These are phyloP conservation scores for Incurvaria masculella DNA, from an alignment of 2,888 invertebrate genomes.

Conservation along the genomic window DNA sequence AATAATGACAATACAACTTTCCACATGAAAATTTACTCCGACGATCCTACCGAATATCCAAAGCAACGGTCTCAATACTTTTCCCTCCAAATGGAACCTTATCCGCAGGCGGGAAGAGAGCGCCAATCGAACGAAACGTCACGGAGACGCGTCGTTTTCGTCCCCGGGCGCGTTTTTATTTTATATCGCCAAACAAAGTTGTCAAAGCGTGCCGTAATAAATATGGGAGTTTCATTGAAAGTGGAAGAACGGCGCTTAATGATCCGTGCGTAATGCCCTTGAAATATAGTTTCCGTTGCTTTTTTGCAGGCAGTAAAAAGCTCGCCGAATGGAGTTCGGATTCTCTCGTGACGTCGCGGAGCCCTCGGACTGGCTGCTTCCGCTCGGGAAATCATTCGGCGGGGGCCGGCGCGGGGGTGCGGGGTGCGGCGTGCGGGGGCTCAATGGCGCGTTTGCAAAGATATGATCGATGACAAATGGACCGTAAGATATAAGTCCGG, in stretches of 20 bases:
- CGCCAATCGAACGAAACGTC: too few relatives aligned
- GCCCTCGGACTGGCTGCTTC: background rate
- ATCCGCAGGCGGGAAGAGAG: too few relatives aligned
- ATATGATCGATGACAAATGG: too few relatives aligned
- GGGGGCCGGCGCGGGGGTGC: background rate
- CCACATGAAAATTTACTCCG: constrained; percentile 28
- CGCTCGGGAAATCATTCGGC: background rate
- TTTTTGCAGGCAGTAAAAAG: constrained; percentile 43
- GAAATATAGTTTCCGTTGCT: constrained; percentile 46
- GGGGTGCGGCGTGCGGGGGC: too few relatives aligned
- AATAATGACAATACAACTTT: constrained; percentile 41
- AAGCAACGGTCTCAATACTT: too few relatives aligned
- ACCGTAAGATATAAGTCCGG: too few relatives aligned
- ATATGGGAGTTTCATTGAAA: constrained; percentile 36
- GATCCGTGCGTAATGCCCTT: constrained; percentile 46
- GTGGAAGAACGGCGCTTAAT: constrained; percentile 39
- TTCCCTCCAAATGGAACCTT: background rate
- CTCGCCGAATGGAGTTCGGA: too few relatives aligned
- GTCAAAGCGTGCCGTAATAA: constrained; percentile 44
- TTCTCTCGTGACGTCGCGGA: too few relatives aligned
- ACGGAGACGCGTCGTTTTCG: too few relatives aligned
- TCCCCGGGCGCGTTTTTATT: background rate
- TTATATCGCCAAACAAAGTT: constrained; percentile 24
- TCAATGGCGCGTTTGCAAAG: too few relatives aligned
- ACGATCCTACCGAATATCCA: background rate